Evolutionary conservation across 1,140 invertebrate genomes (phyloP), one percentile per base, ranked within the genome.

Genomic region (Microplitis demolitor): DNA sequence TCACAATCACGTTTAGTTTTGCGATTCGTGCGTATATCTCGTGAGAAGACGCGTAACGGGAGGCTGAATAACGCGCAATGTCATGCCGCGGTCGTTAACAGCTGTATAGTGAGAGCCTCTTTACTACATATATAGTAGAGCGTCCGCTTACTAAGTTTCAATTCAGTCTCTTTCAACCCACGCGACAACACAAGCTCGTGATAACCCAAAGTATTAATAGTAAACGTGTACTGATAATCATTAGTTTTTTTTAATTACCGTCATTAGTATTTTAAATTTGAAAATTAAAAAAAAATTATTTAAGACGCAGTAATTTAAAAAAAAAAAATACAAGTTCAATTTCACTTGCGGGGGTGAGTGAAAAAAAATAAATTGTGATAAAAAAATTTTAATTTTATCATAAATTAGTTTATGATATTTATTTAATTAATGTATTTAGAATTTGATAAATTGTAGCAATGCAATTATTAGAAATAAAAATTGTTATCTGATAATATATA

Each of bases 81-180:
- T 45, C 39, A 45, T 11, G 39, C 11, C 39, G 39, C 39, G 39
- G 50, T 72, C 66, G 51, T 69, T 67, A 70, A 67, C 71, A 64
- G 68, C 74, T 73, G 78, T 75, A 80, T 75, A 77, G 78, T 64
- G 62, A 64, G 77, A 75, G 69, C 74, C 76, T 79, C 78, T 81
- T 45, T 45, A 45, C 39, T 45, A 45, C 39, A 81, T 79, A 82
- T 83, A 83, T 82, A 83, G 78, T 78, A 75, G 82, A 73, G 76
- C 75, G 77, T 74, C 63, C 74, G 70, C 67, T 67, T 73, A 67
- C 74, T 69, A 72, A 78, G 71, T 11, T 45, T 62, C 76, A 77
- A 77, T 76, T 80, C 82, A 83, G 82, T 83, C 78, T 78, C 61
- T 71, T 76, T 54, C 62, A 66, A 77, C 76, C 80, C 77, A 75